These are phyloP conservation scores for Drosophila tani DNA, from an alignment of 1,140 invertebrate genomes.

Conservation along the genomic window DNA sequence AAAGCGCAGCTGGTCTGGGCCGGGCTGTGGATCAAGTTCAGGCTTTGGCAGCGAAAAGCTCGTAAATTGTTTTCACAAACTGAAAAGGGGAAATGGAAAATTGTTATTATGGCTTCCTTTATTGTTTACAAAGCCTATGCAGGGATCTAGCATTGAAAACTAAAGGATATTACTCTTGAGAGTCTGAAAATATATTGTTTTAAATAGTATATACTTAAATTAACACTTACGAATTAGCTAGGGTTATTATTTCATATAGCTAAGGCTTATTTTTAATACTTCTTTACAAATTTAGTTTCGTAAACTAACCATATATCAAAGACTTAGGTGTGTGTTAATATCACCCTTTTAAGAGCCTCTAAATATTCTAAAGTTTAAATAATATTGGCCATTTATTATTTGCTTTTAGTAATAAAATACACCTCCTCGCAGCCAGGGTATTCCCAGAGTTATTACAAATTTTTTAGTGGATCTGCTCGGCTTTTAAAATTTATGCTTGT, in stretches of 20 bases:
- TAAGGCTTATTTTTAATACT: too few species aligned
- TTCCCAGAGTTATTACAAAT: conserved; percentile 12
- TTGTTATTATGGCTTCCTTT: neutral
- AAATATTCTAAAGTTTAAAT: neutral
- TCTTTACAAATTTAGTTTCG: too few species aligned
- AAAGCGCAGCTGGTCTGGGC: conserved; percentile 55
- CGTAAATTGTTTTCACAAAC: conserved; percentile 39
- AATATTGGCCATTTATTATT: neutral
- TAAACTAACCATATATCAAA: neutral
- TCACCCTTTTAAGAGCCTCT: neutral
- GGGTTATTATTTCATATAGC: neutral
- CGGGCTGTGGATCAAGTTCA: conserved; percentile 58
- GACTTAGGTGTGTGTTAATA: too few species aligned
- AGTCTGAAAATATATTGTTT: neutral
- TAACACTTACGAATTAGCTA: neutral
- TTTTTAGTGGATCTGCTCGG: conserved; percentile 24
- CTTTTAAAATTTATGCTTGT: conserved; percentile 38
- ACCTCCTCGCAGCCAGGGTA: neutral
- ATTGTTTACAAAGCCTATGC: neutral
- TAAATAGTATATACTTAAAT: neutral
- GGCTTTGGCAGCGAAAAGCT: conserved; percentile 22
- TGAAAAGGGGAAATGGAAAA: conserved; percentile 12
- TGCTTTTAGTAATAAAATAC: neutral
- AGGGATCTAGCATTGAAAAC: neutral
- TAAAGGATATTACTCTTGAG: neutral